Conservation (phyloP, 2,797 vertebrate species). For the Perodicticus potto region DNA sequence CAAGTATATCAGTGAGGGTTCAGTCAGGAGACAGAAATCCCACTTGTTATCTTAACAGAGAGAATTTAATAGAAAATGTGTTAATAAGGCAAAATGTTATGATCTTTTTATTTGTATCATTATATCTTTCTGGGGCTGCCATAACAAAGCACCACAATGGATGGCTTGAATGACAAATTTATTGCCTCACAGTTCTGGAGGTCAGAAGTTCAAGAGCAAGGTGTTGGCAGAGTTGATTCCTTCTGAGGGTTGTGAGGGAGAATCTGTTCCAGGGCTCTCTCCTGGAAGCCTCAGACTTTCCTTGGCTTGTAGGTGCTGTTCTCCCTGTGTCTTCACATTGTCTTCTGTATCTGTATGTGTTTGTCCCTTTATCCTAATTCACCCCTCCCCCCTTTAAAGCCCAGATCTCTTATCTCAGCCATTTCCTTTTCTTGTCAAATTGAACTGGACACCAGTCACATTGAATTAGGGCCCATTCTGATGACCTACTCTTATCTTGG, state of each 20-base stretch:
- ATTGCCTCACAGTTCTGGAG: neutral
- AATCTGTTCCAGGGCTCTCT: neutral
- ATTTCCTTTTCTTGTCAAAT: neutral
- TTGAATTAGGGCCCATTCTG: neutral
- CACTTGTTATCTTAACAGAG: slow-evolving; percentile 20
- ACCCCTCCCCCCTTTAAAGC: neutral
- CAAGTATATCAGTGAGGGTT: neutral
- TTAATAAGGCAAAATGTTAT: slow-evolving; percentile 25
- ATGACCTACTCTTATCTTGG: neutral
- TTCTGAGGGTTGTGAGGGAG: neutral
- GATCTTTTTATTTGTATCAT: slow-evolving; percentile 1
- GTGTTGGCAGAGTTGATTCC: neutral
- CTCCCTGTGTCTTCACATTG: slow-evolving; percentile 17
- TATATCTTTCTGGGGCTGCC: neutral
- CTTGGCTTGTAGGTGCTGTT: neutral
- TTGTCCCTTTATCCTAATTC: neutral
- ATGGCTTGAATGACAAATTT: slow-evolving; percentile 21
- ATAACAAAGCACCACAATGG: neutral
- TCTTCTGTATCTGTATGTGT: neutral
- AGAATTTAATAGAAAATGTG: slow-evolving; percentile 23
- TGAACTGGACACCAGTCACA: neutral
- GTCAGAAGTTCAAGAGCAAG: neutral
- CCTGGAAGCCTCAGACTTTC: neutral
- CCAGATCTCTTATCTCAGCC: neutral
- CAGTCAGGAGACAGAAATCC: slow-evolving; percentile 23